Base-by-base conservation (phyloP, 2,797 vertebrate genomes). In the Xiphorhynchus erythropygius region DNA sequence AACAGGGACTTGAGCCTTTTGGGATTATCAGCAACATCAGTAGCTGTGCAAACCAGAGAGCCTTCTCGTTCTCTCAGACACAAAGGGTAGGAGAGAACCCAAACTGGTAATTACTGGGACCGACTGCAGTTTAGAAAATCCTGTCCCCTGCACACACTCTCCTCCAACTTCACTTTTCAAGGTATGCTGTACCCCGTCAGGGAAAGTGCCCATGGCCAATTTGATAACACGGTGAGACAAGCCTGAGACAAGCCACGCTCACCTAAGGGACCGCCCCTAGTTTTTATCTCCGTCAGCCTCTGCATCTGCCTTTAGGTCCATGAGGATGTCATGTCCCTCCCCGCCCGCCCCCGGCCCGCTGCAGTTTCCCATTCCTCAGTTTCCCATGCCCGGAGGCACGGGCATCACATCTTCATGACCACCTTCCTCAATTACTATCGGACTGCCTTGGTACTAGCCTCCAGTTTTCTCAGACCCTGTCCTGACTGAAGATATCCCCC, bases 71-170 rank as follows among this genome's bases (percentile, higher is more conserved):
- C 13, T 22, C 57, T 52, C 25, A 50, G 11, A 15, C n/a, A 41
- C 23, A 47, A 60, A 64, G 33, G 17, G 13, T 2, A 59, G 6
- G 13, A 62, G 35, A 57, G 74, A 67, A 25, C 7, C 18, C 42
- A 33, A 79, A 79, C 7, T 5, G 27, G 17, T 35, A 23, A 73
- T 49, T 32, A 35, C 44, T 5, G 1, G 35, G 9, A 84, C n/a
- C 8, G 2, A 25, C 21, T 10, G 57, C 94, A 96, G 79, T 96
- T 93, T 27, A 33, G n/a, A 50, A 60, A 86, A 78, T 23, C 60
- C 46, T 53, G 60, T 55, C 19, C 42, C 23, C 44, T 33, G 39
- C 23, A 47, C 2, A 4, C 25, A 49, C 52, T 52, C 39, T 33
- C 41, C 27, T 83, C 19, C 60, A 63, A 80, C 70, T 84, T 56